These are phyloP conservation scores for Parapsyche elsis DNA, from an alignment of 1,140 invertebrate genomes.

Conservation along the genomic window DNA sequence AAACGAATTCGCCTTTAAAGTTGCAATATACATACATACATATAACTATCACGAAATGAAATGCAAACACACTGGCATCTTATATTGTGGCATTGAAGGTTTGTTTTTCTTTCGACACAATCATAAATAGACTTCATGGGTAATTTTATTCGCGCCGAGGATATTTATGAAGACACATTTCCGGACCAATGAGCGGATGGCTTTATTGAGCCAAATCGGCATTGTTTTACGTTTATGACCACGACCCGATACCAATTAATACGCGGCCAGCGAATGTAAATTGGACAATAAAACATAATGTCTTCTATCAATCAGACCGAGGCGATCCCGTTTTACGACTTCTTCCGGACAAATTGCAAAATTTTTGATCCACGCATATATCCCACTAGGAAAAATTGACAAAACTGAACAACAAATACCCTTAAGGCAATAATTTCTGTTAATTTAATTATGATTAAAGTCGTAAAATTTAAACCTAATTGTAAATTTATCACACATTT, in stretches of 20 bases:
- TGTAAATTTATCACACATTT: too few relatives aligned
- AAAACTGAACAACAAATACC: too few relatives aligned
- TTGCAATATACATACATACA: too few relatives aligned
- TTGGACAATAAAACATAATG: constrained; percentile 17
- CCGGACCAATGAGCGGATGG: constrained; percentile 24
- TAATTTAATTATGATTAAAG: too few relatives aligned
- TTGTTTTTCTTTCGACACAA: background rate
- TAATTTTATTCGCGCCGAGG: constrained; percentile 15
- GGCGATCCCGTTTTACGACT: constrained; percentile 20
- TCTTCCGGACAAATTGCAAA: constrained; percentile 2
- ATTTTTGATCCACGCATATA: too few relatives aligned
- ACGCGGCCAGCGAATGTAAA: constrained; percentile 11
- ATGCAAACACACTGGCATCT: too few relatives aligned
- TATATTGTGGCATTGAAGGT: too few relatives aligned
- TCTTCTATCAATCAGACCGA: constrained; percentile 17
- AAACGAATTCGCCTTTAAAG: too few relatives aligned
- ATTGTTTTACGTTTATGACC: constrained; percentile 24
- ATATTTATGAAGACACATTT: constrained; percentile 29
- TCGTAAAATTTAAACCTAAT: too few relatives aligned
- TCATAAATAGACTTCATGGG: constrained; percentile 20
- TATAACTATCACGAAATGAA: too few relatives aligned
- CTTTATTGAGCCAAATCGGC: constrained; percentile 31
- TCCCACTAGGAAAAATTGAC: too few relatives aligned
- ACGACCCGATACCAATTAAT: constrained; percentile 2
- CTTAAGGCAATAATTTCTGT: too few relatives aligned